phyloP scores from a whole-genome alignment of 2,797 vertebrate species.

The Poeciliopsis turneri region DNA sequence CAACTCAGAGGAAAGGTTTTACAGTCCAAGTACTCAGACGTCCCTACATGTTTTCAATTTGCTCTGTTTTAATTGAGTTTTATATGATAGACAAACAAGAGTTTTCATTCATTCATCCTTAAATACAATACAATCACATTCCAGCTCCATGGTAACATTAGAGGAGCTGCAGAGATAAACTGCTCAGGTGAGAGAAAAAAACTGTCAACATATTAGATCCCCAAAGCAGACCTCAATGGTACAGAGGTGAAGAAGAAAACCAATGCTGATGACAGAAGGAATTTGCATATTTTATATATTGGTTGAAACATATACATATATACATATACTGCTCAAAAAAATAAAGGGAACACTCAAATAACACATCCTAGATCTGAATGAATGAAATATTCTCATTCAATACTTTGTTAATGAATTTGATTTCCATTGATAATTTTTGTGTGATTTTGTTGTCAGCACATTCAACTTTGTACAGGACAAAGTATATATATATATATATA shows the following conservation, averaged over 20 bases:
- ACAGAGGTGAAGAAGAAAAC: background rate
- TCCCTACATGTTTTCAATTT: background rate
- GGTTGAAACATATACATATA: too few species aligned
- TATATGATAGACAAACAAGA: background rate
- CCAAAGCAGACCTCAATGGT: background rate
- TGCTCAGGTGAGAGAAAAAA: background rate
- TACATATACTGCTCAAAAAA: too few species aligned
- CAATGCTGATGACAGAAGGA: background rate
- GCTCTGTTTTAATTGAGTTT: background rate
- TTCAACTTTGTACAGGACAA: too few species aligned
- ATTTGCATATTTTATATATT: background rate
- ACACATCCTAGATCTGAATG: too few species aligned
- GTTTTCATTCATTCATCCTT: background rate
- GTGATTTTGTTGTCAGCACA: too few species aligned
- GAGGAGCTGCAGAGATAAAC: background rate
- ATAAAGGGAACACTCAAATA: too few species aligned
- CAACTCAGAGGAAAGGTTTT: background rate
- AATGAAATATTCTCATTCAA: too few species aligned
- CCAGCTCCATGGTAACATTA: background rate
- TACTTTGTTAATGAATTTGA: too few species aligned
- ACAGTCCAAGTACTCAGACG: background rate
- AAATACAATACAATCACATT: background rate
- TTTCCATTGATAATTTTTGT: too few species aligned
- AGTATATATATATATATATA: too few species aligned
- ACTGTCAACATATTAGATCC: background rate